Base-by-base conservation (phyloP, 2,888 invertebrate genomes). In the Leucophenga maculata region DNA sequence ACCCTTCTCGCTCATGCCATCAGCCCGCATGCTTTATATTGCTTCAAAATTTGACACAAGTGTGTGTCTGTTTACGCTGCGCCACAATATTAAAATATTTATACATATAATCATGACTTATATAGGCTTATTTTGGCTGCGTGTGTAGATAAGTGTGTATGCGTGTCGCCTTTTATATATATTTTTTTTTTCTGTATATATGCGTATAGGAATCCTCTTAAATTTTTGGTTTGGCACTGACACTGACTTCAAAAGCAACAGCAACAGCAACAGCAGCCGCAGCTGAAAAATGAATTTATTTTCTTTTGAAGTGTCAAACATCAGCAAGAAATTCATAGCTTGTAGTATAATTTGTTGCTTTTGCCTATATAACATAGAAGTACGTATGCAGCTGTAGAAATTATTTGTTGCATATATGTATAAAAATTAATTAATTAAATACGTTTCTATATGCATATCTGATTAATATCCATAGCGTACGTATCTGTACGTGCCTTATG, bases 401-500 rank as follows among this genome's bases (percentile, higher is more conserved):
- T n/a, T 22, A 3, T n/a, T 46, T 46, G n/a, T 57, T 18, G 16
- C 26, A 60, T 32, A 66, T 32, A 65, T 69, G n/a, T n/a, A n/a
- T n/a, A n/a, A n/a, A n/a, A n/a, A n/a, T n/a, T n/a, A n/a, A n/a
- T n/a, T n/a, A 64, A 60, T 64, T 62, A 62, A 65, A 57, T 65
- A 64, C 13, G 9, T 46, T 46, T 22, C 65, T 46, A 67, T 44
- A 16, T 52, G 59, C 39, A 11, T 39, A 39, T 39, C 3, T 39
- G 39, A 39, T 39, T 39, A 6, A 39, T 39, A 39, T 39, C 39
- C 39, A 39, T 11, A 39, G 39, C 8, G 11, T 6, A 39, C 9
- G 3, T 39, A 1, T 3, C 39, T 67, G 75, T 75, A 79, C 79
- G 79, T 80, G 79, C 81, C 80, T 80, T 79, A 79, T 80, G 78